Evolutionary conservation across 2,113 vertebrate species (phyloP), one percentile per base, ranked within the genome.

Genomic region (Ibidorhyncha struthersii): DNA sequence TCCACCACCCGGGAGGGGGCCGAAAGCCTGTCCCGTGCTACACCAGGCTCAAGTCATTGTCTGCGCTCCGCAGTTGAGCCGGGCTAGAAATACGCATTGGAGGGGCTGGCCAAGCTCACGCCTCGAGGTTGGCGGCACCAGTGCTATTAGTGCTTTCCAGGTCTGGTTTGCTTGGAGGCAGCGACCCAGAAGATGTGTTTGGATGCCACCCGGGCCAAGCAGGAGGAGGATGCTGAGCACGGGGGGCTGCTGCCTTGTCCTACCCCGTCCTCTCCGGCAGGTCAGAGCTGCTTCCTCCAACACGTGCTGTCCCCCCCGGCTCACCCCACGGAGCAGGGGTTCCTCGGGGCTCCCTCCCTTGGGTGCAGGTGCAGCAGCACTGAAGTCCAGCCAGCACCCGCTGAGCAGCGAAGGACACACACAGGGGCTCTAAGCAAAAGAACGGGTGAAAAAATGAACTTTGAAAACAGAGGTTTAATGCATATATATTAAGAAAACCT

Each of bases 31-130:
- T 74, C 43, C 69, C 38, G 12, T 17, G 30, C 52, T 27, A 43
- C 17, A 16, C 12, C 40, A 26, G 63, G 12, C 30, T 59, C 17
- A 5, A 9, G 41, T 10, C 45, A 40, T 38, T 0, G 0, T 18
- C 30, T 15, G 15, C 0, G 0, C 40, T 26, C 27, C 43, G 23
- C 20, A 12, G 36, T 5, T 0, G 0, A 82, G 69, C 4, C 1
- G 23, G 43, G 21, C 50, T 65, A 41, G 40, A 72, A 77, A 49
- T 3, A 13, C 1, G 0, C 4, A 4, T 32, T 40, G 63, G 36
- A 77, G 23, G 8, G 15, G 32, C 1, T 58, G 70, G 49, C 50
- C 84, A 56, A 23, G 32, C 41, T 27, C 65, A 29, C 13, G 40
- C 26, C 63, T 71, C 7, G n/a, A 52, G 58, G 58, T 1, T 38